A percentile compares a stretch with the other conserved stretches of the same genome.
Conservation (phyloP, 2,888 invertebrate species). For the Notodonta dromedarius region DNA sequence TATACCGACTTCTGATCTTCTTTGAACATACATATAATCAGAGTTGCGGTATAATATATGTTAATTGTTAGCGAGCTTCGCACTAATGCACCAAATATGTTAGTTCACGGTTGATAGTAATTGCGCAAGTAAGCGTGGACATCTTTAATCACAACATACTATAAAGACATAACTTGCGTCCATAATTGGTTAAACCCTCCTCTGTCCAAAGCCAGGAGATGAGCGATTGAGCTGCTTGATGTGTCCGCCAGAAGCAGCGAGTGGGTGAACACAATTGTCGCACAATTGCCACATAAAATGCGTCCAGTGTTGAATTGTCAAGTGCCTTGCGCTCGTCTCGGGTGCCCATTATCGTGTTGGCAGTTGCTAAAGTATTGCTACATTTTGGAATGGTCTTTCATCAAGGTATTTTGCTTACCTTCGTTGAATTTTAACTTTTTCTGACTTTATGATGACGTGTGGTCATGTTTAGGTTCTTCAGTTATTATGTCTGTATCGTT, state of each 20-base stretch:
- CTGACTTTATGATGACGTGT: too few relatives aligned
- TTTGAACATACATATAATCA: too few relatives aligned
- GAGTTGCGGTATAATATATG: too few relatives aligned
- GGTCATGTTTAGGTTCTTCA: too few relatives aligned
- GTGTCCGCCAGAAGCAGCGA: not conserved
- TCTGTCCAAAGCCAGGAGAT: not conserved
- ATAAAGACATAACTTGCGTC: not conserved
- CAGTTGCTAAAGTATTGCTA: not conserved
- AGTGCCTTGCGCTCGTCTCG: not conserved
- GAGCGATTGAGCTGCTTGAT: not conserved
- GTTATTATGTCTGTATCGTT: too few relatives aligned
- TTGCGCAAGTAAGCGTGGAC: too few relatives aligned
- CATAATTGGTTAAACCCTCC: not conserved
- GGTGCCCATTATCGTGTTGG: slow-evolving; percentile 2
- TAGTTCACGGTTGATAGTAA: too few relatives aligned
- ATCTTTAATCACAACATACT: too few relatives aligned
- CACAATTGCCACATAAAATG: slow-evolving; percentile 1
- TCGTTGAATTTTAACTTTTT: too few relatives aligned
- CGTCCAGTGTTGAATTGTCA: slow-evolving; percentile 2
- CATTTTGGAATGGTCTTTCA: not conserved
- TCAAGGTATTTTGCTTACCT: not conserved
- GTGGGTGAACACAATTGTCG: slow-evolving; percentile 5
- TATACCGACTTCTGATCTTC: too few relatives aligned
- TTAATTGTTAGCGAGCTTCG: too few relatives aligned
- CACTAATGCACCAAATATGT: too few relatives aligned